Conservation (phyloP, 2,797 vertebrate species). For the Catharus ustulatus region DNA sequence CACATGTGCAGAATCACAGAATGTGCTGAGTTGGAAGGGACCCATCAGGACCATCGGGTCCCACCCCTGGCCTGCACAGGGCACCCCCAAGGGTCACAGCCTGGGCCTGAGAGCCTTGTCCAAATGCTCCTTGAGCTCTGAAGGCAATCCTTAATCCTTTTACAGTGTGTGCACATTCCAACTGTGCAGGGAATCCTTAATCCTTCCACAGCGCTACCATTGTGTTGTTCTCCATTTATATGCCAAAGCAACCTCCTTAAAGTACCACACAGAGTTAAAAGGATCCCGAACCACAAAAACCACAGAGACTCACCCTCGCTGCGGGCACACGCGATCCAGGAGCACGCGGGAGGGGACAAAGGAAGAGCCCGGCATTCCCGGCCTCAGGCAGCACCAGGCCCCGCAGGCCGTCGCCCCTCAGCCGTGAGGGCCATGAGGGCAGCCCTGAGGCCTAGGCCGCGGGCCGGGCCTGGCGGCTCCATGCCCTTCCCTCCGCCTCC, state of each 20-base stretch:
- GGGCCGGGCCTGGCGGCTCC: not conserved
- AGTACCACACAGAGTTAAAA: not conserved
- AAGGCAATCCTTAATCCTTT: not conserved
- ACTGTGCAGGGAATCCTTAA: not conserved
- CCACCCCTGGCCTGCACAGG: not conserved
- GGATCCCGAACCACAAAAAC: not conserved
- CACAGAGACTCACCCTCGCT: not conserved
- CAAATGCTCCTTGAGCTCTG: not conserved
- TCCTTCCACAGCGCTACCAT: not conserved
- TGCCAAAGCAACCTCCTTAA: not conserved
- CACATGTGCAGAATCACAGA: not conserved
- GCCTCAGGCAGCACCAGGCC: fast-evolving
- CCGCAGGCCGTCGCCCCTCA: fast-evolving
- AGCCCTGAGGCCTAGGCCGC: not conserved
- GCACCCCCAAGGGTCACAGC: too few relatives aligned
- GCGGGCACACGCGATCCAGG: not conserved
- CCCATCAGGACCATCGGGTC: fast-evolving
- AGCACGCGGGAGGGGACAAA: fast-evolving
- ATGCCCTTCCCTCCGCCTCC: not conserved
- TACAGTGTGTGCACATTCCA: not conserved
- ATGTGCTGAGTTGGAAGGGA: not conserved
- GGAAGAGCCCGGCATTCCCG: fast-evolving
- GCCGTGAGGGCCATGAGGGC: not conserved
- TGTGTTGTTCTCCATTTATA: too few relatives aligned
- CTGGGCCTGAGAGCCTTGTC: not conserved